These are phyloP conservation scores for Onychostruthus taczanowskii DNA, from an alignment of 2,113 vertebrate genomes.

Conservation along the genomic window DNA sequence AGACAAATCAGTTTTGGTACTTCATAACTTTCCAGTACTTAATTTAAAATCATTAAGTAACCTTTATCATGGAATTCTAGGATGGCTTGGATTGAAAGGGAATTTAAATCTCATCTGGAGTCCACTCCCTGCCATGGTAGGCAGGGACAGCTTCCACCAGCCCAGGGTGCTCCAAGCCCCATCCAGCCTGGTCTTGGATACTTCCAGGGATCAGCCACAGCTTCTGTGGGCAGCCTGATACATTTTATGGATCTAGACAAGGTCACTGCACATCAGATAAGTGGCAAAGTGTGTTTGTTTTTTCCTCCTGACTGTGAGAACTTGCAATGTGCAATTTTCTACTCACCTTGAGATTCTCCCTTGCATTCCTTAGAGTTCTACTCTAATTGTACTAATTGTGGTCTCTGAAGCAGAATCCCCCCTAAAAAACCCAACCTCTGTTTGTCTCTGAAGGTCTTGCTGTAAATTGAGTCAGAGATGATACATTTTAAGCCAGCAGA, in stretches of 20 bases:
- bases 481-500: constrained; percentile 75
- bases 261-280: not conserved
- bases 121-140: not conserved
- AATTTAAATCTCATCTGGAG: not conserved
- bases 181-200: accelerated
- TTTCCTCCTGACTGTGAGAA: not conserved
- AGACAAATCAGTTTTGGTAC: not conserved
- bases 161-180: not conserved
- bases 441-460: constrained; percentile 64
- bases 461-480: constrained; percentile 75
- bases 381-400: not conserved
- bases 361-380: not conserved
- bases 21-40: not conserved
- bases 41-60: not conserved
- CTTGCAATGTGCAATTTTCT: not conserved
- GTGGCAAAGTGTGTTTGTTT: not conserved
- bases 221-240: not conserved
- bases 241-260: not conserved
- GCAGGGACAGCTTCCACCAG: not conserved
- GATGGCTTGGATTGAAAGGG: not conserved
- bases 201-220: not conserved
- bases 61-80: not conserved
- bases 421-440: not conserved
- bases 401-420: not conserved
- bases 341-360: not conserved